Base-by-base conservation (phyloP, 2,888 invertebrate species). In the Drosophila dives region DNA sequence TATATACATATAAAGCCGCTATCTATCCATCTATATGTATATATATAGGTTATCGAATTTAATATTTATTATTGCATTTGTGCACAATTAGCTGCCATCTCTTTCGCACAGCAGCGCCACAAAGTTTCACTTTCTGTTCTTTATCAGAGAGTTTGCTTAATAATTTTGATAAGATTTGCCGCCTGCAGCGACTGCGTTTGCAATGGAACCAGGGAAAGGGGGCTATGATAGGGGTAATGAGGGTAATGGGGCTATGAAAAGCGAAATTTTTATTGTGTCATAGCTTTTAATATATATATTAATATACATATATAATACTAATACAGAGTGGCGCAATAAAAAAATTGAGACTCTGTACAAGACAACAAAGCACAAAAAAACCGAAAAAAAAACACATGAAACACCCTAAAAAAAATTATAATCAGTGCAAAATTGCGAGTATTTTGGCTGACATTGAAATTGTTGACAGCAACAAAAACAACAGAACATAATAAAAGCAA, bases 371-470 rank as follows among this genome's bases (percentile, higher is more conserved):
- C 12, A 53, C 55, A 34, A 49, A 36, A 45, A 51, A 42, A 34
- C 36, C 20, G 5, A 26, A 32, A 64, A 50, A 38, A 54, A 45
- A 45, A 8, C 23, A 54, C 65, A 69, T 40, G 58, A 66, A 42
- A 56, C 17, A 45, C 11, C 38, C 49, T 40, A 63, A 67, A 63
- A 63, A 64, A 64, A 49, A 29, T 29, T 38, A 65, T 33, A 59
- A 60, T 63, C 42, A 56, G 38, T 58, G 53, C 42, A 66, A 56
- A 34, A 54, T n/a, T 68, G 80, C 68, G 71, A 84, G 72, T 64
- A 69, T 72, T 78, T 74, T 15, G 66, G 49, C 66, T 88, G 85
- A 70, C 85, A 86, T 87, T 85, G 88, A 85, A 85, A 83, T 71
- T 71, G 38, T 66, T 63, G 58, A 66, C 48, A 66, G 48, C 63